These are phyloP conservation scores for Calosoma granatense DNA, from an alignment of 1,140 invertebrate genomes.

Conservation along the genomic window DNA sequence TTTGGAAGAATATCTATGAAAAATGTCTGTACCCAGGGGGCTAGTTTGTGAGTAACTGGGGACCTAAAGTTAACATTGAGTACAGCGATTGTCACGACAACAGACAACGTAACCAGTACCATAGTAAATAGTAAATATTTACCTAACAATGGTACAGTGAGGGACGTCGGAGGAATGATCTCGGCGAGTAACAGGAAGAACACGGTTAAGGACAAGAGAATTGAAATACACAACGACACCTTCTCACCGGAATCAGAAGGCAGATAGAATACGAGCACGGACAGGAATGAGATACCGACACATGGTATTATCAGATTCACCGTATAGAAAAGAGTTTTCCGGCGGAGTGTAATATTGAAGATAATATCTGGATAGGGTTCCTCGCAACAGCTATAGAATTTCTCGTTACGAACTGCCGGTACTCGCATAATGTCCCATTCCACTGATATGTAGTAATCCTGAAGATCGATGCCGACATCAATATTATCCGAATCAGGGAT, in stretches of 20 bases:
- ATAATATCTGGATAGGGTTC: constrained; percentile 93
- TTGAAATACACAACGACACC: constrained; percentile 95
- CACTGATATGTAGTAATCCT: constrained; percentile 91
- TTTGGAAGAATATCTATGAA: constrained; percentile 86
- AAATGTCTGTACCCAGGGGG: constrained; percentile 77
- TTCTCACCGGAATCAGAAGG: constrained; percentile 98
- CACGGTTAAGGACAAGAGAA: constrained; percentile 95
- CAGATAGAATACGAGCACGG: constrained; percentile 96
- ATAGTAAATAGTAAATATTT: constrained; percentile 99
- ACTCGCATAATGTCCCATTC: constrained; percentile 96
- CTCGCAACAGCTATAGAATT: constrained; percentile 83
- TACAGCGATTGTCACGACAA: constrained; percentile 95
- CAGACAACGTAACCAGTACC: constrained; percentile 96
- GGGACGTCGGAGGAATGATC: constrained; percentile 98
- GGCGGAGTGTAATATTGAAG: constrained; percentile 92
- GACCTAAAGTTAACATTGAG: constrained; percentile 98
- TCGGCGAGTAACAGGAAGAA: constrained; percentile 97
- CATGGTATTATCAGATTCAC: constrained; percentile 95
- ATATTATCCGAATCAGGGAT: constrained; percentile 71
- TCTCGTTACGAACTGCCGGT: constrained; percentile 75
- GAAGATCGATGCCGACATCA: constrained; percentile 81
- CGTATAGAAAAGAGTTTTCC: constrained; percentile 96
- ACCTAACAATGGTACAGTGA: constrained; percentile 93
- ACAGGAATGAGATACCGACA: constrained; percentile 93
- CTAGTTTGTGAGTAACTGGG: constrained; percentile 92